These are phyloP conservation scores for Cistogaster globosa DNA, from an alignment of 2,888 invertebrate species.

Conservation along the genomic window DNA sequence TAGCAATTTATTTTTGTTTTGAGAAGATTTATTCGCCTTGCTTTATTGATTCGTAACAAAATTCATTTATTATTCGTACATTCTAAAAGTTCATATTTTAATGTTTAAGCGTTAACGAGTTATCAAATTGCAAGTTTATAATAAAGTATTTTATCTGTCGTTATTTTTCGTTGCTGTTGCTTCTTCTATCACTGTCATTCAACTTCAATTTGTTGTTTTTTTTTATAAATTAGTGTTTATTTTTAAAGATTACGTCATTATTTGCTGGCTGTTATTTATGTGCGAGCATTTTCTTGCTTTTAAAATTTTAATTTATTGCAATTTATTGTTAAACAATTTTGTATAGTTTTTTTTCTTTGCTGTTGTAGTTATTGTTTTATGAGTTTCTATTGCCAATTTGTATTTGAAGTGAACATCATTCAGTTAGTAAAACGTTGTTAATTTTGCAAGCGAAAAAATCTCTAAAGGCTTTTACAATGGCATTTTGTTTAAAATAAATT, in stretches of 20 bases:
- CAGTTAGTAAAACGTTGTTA: conserved; percentile 15
- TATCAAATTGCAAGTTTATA: background rate
- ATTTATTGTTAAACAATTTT: conserved; percentile 66
- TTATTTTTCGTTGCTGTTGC: background rate
- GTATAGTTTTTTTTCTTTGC: background rate
- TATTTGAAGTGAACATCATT: conserved; percentile 40
- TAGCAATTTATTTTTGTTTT: background rate
- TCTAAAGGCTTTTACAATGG: conserved; percentile 22
- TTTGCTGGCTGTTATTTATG: conserved; percentile 37
- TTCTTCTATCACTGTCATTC: conserved; percentile 39
- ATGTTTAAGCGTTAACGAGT: background rate
- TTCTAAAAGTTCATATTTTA: background rate
- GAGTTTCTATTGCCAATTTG: conserved; percentile 52
- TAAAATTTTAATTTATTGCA: conserved; percentile 68
- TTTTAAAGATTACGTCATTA: conserved; percentile 67
- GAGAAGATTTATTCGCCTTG: background rate
- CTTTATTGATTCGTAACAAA: background rate
- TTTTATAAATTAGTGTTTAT: conserved; percentile 62
- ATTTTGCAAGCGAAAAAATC: conserved; percentile 13
- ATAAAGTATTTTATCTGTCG: background rate
- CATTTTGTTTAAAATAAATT: conserved; percentile 13
- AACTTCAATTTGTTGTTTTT: conserved; percentile 12
- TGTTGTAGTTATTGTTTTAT: conserved; percentile 36
- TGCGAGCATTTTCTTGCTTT: conserved; percentile 24
- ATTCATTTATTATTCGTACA: background rate